phyloP scores from a whole-genome alignment of 2,113 vertebrate species.

The Callipepla squamata region DNA sequence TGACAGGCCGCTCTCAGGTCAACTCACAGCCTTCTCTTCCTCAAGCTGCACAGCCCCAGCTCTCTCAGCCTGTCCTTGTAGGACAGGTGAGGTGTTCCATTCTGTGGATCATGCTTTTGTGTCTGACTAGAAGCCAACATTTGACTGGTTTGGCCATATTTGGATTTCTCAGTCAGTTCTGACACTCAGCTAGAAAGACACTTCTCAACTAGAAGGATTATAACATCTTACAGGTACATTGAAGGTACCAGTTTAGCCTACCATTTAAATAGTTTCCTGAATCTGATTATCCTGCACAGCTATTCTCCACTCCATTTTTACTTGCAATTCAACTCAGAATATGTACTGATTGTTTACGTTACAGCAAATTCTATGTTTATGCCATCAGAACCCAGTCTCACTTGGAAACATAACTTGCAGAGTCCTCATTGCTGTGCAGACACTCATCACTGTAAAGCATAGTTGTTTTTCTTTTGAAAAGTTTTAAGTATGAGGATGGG shows the following conservation, averaged over 20 bases:
- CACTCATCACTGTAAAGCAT: background rate
- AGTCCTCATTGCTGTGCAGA: background rate
- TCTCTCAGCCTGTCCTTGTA: no score
- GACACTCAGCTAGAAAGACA: background rate
- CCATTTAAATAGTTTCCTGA: background rate
- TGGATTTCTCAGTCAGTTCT: background rate
- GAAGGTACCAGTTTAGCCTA: background rate
- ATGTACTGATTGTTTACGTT: background rate
- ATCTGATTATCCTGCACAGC: background rate
- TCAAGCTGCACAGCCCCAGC: no score
- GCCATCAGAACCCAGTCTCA: background rate
- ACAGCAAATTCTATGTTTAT: background rate
- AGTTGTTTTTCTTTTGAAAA: background rate
- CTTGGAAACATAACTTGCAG: accelerated
- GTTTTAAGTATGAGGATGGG: accelerated
- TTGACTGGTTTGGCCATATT: background rate
- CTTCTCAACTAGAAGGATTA: background rate
- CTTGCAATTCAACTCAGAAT: background rate
- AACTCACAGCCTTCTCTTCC: no score
- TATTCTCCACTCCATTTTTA: accelerated
- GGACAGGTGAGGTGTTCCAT: no score
- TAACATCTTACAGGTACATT: background rate
- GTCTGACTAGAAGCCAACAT: background rate
- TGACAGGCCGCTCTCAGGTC: no score
- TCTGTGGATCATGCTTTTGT: background rate